Evolutionary conservation across 2,888 invertebrate species (phyloP), one percentile per base, ranked within the genome.

Genomic region (Chymomyza procnemis): DNA sequence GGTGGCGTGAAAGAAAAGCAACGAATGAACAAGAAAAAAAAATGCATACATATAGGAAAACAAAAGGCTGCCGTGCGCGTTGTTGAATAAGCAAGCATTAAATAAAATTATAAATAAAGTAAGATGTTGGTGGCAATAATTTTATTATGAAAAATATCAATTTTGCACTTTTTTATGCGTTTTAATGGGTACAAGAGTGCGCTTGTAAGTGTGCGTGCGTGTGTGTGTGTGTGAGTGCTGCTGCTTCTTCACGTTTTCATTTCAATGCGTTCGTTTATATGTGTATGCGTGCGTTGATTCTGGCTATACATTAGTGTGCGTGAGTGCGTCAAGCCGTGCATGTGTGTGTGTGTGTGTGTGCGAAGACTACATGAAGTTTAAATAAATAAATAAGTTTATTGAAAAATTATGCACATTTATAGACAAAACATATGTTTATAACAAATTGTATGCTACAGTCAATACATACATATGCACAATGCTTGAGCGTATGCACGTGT

Each of bases 1-100:
- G 71, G 67, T 67, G 70, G 67, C 69, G 78, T 80, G 72, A 80
- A 80, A 73, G 74, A 77, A 85, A 85, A 80, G 68, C 78, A 71
- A 85, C 80, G 86, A 75, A 80, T 70, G 80, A 77, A 69, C 64
- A 66, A 26, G 26, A 26, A 60, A 61, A 83, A n/a, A 79, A 86
- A 86, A 81, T 81, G 80, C 76, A 67, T 73, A 67, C 57, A 61
- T 66, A 26, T 61, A 65, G 22, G 41, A 70, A 71, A 70, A 70
- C 54, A 61, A 64, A 60, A 65, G 77, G 70, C 80, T 73, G 73
- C 68, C 66, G 62, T 78, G 73, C 54, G 54, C 21, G 54, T 64
- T 70, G 66, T 66, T 77, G 80, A 79, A 78, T 72, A 80, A 68
- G 65, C 71, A 54, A 80, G 58, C 14, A 73, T 76, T 74, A 74